Conservation (phyloP, 1,140 invertebrate species). For the Musca domestica region DNA sequence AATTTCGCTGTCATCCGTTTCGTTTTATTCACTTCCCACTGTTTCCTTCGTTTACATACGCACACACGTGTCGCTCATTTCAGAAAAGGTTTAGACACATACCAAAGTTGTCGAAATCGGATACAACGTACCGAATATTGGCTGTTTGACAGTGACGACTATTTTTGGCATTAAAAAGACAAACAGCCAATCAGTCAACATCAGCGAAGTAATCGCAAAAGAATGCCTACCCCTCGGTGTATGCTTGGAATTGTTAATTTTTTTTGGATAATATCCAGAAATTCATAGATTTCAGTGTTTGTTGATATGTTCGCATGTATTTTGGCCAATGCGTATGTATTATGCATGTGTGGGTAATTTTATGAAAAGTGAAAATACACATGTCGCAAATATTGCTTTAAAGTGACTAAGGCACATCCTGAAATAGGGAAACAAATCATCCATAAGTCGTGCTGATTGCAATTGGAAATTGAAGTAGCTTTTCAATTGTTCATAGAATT, state of each 20-base stretch:
- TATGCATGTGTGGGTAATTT: no score
- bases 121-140: constrained; percentile 9
- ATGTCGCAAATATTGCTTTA: no score
- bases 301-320: no score
- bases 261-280: background rate
- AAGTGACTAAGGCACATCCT: no score
- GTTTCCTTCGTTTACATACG: background rate
- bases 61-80: background rate
- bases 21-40: background rate
- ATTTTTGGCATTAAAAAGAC: constrained; percentile 3
- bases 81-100: background rate
- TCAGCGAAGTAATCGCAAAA: background rate
- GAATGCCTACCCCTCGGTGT: background rate
- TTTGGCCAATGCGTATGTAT: no score
- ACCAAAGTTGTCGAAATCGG: background rate
- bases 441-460: no score
- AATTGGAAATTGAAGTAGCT: no score
- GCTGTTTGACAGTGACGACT: constrained; percentile 3
- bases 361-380: constrained; percentile 9
- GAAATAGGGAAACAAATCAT: no score
- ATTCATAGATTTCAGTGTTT: no score
- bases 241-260: constrained; percentile 10
- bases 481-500: no score
- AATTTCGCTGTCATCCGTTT: background rate
- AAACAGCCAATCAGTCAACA: background rate